Percentiles rank a stretch among this genome's conserved stretches.
These are phyloP conservation scores for Nicator chloris DNA, from an alignment of 2,113 vertebrate genomes.

Conservation along the genomic window DNA sequence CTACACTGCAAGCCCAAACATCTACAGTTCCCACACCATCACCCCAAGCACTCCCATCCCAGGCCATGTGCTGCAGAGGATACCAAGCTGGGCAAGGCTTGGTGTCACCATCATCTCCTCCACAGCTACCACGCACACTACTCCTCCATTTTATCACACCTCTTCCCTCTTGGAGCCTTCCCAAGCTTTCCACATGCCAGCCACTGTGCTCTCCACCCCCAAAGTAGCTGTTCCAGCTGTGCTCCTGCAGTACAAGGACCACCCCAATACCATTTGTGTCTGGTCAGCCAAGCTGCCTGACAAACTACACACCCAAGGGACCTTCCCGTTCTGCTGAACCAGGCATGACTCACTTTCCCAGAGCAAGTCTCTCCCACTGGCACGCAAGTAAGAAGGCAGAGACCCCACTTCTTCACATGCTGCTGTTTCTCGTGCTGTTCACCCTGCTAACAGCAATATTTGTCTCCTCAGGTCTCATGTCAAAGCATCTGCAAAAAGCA, in stretches of 20 bases:
- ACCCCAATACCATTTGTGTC: background rate
- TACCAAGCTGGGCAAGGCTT: background rate
- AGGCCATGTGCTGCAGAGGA: background rate
- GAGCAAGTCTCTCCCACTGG: background rate
- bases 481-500: conserved; percentile 87
- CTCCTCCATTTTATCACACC: background rate
- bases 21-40: background rate
- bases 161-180: background rate
- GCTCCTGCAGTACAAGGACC: background rate
- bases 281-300: background rate
- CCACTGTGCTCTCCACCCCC: background rate
- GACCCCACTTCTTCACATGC: background rate
- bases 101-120: background rate
- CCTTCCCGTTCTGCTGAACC: background rate
- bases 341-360: background rate
- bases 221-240: background rate
- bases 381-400: background rate
- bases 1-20: background rate
- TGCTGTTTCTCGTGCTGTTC: background rate
- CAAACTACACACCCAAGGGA: background rate
- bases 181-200: background rate
- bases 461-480: conserved; percentile 75
- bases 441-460: background rate
- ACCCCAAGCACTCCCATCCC: background rate
- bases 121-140: background rate